Percentiles rank a stretch among this genome's conserved stretches.
These are phyloP conservation scores for Netelia virgata DNA, from an alignment of 2,888 invertebrate species.

Conservation along the genomic window DNA sequence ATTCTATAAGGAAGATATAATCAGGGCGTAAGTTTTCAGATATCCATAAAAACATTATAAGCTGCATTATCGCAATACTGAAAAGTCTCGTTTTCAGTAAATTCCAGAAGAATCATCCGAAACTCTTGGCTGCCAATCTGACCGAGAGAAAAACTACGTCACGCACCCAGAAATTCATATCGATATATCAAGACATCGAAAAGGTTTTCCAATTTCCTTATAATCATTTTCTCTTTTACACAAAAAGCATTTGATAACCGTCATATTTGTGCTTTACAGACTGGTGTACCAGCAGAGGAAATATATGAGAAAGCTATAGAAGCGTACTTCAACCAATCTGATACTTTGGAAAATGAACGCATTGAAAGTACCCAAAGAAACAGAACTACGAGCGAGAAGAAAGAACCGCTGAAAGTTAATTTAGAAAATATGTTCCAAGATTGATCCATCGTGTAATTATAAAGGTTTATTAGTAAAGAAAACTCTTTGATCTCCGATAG, in stretches of 20 bases:
- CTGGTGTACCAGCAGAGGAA: constrained; percentile 63
- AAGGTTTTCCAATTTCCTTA: constrained; percentile 71
- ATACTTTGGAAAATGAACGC: background rate
- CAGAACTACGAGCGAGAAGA: background rate
- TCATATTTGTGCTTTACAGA: constrained; percentile 67
- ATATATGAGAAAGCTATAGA: constrained; percentile 73
- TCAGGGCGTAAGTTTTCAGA: constrained; percentile 90
- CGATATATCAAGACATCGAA: constrained; percentile 87
- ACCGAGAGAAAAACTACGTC: constrained; percentile 86
- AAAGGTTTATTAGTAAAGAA: constrained; percentile 21
- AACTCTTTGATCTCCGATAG: background rate
- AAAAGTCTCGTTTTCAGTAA: constrained; percentile 86
- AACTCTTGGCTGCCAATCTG: constrained; percentile 87
- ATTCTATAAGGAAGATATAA: constrained; percentile 93
- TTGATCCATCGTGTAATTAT: constrained; percentile 22
- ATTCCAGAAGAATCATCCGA: constrained; percentile 88
- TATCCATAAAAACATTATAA: constrained; percentile 2
- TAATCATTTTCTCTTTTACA: constrained; percentile 7
- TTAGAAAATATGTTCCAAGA: constrained; percentile 44
- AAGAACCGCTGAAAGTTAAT: background rate
- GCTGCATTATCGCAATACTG: background rate
- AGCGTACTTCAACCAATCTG: constrained; percentile 28
- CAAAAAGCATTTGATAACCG: background rate
- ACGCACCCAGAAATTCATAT: constrained; percentile 88
- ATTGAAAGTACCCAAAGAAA: background rate